phyloP scores from a whole-genome alignment of 2,113 vertebrate genomes.

The Danio rerio region DNA sequence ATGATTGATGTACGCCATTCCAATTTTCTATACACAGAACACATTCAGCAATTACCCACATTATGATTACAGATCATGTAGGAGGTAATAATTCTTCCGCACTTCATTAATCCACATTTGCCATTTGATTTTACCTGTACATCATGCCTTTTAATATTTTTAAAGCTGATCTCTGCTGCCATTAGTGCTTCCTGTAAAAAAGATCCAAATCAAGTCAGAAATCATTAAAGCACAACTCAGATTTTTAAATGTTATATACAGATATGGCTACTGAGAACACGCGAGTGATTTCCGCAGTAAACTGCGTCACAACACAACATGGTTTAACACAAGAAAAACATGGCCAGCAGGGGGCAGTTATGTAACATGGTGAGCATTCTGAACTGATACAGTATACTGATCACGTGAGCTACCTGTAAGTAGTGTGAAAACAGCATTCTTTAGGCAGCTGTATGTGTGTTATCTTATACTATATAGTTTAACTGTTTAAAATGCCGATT shows the following conservation, averaged over 20 bases:
- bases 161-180: conserved; percentile 98
- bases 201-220: neutral
- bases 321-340: no score
- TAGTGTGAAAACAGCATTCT: no score
- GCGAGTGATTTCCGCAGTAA: no score
- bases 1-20: conserved; percentile 93
- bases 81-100: neutral
- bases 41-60: neutral
- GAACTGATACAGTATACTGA: no score
- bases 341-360: no score
- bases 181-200: conserved; percentile 91
- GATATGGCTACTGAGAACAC: no score
- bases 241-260: neutral
- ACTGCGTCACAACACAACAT: no score
- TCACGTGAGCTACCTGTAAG: no score
- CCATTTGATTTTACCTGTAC: conserved; percentile 81
- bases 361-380: no score
- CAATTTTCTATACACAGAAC: conserved; percentile 83
- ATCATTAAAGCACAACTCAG: conserved; percentile 36
- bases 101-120: neutral
- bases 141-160: conserved; percentile 95
- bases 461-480: no score
- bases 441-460: no score
- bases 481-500: no score
- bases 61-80: neutral